These are phyloP conservation scores for Eremophila alpestris DNA, from an alignment of 2,797 vertebrate genomes.

Conservation along the genomic window DNA sequence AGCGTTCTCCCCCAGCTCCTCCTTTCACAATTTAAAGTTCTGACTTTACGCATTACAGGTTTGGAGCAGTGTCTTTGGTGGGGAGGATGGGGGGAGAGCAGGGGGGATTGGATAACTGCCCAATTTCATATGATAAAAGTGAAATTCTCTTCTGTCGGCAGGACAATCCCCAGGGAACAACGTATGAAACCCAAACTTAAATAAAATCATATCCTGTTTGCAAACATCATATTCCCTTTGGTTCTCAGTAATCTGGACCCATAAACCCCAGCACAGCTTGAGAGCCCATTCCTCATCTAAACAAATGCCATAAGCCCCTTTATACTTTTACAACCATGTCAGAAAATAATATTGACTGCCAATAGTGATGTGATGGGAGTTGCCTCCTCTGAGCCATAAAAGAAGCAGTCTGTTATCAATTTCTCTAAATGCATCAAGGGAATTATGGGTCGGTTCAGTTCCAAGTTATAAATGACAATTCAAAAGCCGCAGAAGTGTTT, in stretches of 20 bases:
- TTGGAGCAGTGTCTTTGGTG: conserved; percentile 35
- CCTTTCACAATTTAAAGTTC: conserved; percentile 58
- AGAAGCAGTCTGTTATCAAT: conserved; percentile 90
- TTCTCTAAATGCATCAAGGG: conserved; percentile 83
- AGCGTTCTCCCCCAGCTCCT: conserved; percentile 18
- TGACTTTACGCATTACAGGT: conserved; percentile 61
- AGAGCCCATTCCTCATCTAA: conserved; percentile 82
- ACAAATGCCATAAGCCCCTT: conserved; percentile 81
- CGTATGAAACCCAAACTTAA: conserved; percentile 80
- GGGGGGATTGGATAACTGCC: conserved; percentile 68
- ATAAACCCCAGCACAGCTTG: conserved; percentile 80
- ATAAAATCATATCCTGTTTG: conserved; percentile 85
- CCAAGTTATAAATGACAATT: conserved; percentile 92
- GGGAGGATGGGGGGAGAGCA: neutral
- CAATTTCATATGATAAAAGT: conserved; percentile 80
- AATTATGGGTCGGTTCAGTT: conserved; percentile 81
- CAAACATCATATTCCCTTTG: conserved; percentile 82
- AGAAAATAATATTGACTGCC: conserved; percentile 85
- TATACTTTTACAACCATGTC: conserved; percentile 82
- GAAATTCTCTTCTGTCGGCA: conserved; percentile 81
- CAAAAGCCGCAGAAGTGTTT: conserved; percentile 86
- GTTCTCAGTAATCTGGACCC: conserved; percentile 78
- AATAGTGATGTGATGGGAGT: conserved; percentile 81
- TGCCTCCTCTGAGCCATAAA: conserved; percentile 80
- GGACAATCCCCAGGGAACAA: conserved; percentile 71